Percentiles rank a stretch among this genome's conserved stretches.
phyloP scores from a whole-genome alignment of 2,888 invertebrate species.

The Teleogryllus oceanicus region DNA sequence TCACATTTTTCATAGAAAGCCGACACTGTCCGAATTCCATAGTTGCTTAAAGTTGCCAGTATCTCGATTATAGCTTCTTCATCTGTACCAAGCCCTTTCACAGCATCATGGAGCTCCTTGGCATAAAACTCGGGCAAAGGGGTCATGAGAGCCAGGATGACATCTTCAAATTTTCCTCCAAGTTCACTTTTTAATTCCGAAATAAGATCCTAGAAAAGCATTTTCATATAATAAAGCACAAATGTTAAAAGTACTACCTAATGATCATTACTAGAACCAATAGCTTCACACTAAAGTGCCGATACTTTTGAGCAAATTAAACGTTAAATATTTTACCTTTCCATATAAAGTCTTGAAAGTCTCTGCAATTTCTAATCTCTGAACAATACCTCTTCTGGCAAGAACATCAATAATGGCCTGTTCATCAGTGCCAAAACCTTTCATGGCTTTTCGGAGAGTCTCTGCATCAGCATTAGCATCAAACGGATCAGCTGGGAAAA shows the following conservation, averaged over 20 bases:
- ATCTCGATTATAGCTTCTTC: slow-evolving; percentile 90
- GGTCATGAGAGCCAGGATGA: slow-evolving; percentile 86
- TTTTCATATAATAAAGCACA: neutral
- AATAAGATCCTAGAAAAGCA: slow-evolving; percentile 59
- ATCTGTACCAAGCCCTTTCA: slow-evolving; percentile 82
- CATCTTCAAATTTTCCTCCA: slow-evolving; percentile 84
- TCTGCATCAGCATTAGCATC: slow-evolving; percentile 82
- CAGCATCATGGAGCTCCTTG: slow-evolving; percentile 82
- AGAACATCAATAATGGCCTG: slow-evolving; percentile 87
- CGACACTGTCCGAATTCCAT: slow-evolving; percentile 79
- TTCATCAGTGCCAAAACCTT: slow-evolving; percentile 89
- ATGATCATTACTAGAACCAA: neutral
- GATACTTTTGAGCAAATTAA: neutral
- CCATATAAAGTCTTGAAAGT: slow-evolving; percentile 91
- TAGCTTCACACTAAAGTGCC: neutral
- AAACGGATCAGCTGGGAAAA: slow-evolving; percentile 81
- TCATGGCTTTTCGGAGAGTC: slow-evolving; percentile 84
- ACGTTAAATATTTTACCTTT: slow-evolving; percentile 55
- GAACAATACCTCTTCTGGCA: slow-evolving; percentile 82
- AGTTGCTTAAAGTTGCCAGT: slow-evolving; percentile 85
- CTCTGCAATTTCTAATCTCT: slow-evolving; percentile 85
- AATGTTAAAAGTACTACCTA: neutral
- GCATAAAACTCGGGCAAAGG: slow-evolving; percentile 88
- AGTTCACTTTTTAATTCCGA: slow-evolving; percentile 85
- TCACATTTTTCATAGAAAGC: slow-evolving; percentile 78